Evolutionary conservation across 2,797 vertebrate genomes (phyloP), one percentile per base, ranked within the genome.

Genomic region (Halcyon chelicuti): DNA sequence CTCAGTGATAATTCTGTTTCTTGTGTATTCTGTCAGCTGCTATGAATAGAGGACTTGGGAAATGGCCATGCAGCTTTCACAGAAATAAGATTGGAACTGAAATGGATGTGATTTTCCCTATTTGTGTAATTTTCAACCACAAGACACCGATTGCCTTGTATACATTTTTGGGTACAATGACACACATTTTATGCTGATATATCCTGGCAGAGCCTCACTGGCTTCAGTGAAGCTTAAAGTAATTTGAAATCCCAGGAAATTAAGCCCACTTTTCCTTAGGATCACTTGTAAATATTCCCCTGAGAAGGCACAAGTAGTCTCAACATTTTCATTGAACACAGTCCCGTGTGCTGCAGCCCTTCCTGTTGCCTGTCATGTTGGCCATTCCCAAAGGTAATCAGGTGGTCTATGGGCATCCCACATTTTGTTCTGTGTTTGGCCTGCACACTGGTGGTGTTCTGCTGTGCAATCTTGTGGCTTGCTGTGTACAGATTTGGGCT

Each of bases 391-490:
- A 73, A 91, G 74, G 54, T 74, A 94, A 93, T 96, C 94, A 92
- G 96, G 88, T 95, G 57, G 86, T 87, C 74, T 89, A 71, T 72
- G 77, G 84, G n/a, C 66, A 89, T 96, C 85, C 76, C 93, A 88
- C 71, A 88, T 74, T 92, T 70, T 81, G 72, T 61, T 94, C 71
- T 81, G 57, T 0, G 0, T 91, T 88, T 90, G 68, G 79, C 79
- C 81, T 87, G 55, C 61, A 73, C 67, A 63, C 79, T 77, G 31
- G 51, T 94, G 87, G 88, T 93, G 74, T 40, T 91, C 57, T 96
- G 85, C 68, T 88, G 58, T 60, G n/a, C 71, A 96, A 88, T 91
- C 85, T 88, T 96, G 93, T 92, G 96, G 94, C 92, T 96, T 93
- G 71, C 92, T 96, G n/a, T 96, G 85, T 80, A 81, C 57, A 3